Base-by-base conservation (phyloP, 1,140 invertebrate genomes). In the Megathymus violae region DNA sequence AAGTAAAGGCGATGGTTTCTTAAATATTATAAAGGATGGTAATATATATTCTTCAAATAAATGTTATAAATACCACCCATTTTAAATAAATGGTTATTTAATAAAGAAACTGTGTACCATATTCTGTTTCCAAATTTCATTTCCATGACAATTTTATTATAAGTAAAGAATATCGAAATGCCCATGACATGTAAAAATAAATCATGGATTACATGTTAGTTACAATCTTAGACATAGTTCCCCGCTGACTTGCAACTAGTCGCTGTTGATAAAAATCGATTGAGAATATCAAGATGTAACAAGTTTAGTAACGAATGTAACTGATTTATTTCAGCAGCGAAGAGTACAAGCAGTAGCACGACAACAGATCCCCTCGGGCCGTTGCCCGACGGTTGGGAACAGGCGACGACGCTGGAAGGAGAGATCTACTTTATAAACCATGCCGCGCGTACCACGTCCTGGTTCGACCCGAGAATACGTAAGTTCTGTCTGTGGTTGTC, bases 361-460 rank as follows among this genome's bases (percentile, higher is more conserved):
- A 71, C 85, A 64, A 75, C 85, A 61, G 93, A 92, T 78, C 85
- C 93, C 25, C 87, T 97, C 78, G 97, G 96, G 41, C 95, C 96
- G 54, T 93, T 99, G 71, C 98, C 98, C 41, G 97, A 98, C 56
- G 98, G 97, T 67, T 99, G 98, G 98, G 98, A 99, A 89, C 96
- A 98, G 91, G 97, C 97, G 19, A 93, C 95, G 64, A 99, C 98
- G 62, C 94, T 95, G 46, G 97, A 98, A 85, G 98, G 98, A 67
- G 97, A 99, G 91, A 94, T 97, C 61, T 99, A 99, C 92, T 99
- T 98, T 92, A 99, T 99, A 88, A 98, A 99, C 92, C 98, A 99
- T 91, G 95, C 95, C 83, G 96, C 96, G 48, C 94, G 96, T 88
- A 97, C 96, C 76, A 99, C 98, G 27, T 98, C 97, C 65, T 99